These are phyloP conservation scores for Suricata suricatta DNA, from an alignment of 2,113 vertebrate genomes.

Conservation along the genomic window DNA sequence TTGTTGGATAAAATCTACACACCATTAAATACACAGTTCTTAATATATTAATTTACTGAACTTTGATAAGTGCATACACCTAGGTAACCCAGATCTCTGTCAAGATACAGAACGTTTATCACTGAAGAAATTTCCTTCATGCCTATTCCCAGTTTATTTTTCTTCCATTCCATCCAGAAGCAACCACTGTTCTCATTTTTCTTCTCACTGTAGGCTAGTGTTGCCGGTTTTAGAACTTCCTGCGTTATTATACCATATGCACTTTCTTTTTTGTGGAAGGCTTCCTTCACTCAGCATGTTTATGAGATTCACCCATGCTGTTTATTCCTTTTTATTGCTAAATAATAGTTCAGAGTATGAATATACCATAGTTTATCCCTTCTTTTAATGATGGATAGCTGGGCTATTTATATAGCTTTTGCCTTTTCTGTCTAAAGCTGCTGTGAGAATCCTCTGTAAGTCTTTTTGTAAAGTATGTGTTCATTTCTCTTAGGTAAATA, in stretches of 20 bases:
- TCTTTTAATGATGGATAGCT: background rate
- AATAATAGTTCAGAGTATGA: background rate
- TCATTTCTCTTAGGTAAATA: conserved; percentile 23
- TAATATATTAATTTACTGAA: background rate
- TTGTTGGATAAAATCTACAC: background rate
- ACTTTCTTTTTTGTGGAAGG: background rate
- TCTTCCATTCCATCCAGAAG: background rate
- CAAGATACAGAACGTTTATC: background rate
- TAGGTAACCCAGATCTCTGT: background rate
- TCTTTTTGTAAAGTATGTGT: background rate
- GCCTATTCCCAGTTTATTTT: background rate
- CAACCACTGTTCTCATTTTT: background rate
- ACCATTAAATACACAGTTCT: background rate
- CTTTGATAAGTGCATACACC: background rate
- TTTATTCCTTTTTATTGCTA: background rate
- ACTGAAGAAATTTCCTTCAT: background rate
- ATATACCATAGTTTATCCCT: background rate
- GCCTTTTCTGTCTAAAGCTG: background rate
- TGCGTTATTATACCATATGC: background rate
- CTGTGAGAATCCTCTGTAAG: background rate
- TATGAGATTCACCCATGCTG: background rate
- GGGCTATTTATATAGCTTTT: background rate
- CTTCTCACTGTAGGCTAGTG: background rate
- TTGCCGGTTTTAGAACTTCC: background rate
- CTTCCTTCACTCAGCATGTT: background rate